These are phyloP conservation scores for Sebastes hubbsi DNA, from an alignment of 2,797 vertebrate species.

Conservation along the genomic window DNA sequence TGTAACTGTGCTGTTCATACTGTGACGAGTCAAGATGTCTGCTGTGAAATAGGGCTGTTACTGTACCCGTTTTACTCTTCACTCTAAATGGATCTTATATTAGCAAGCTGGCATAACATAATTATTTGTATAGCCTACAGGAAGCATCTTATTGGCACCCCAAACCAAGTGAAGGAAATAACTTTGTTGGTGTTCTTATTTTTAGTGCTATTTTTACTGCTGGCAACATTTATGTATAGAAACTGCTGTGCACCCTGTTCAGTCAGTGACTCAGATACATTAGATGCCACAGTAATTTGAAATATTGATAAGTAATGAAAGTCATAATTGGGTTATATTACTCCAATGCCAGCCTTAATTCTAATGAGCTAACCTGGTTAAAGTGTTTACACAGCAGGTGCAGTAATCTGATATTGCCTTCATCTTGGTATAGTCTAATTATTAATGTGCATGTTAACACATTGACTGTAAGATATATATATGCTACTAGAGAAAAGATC, in stretches of 20 bases:
- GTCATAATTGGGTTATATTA: neutral
- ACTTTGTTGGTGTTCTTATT: neutral
- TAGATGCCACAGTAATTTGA: neutral
- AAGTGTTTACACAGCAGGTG: conserved; percentile 2
- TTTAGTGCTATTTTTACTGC: too few relatives aligned
- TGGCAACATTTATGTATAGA: neutral
- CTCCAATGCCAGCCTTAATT: neutral
- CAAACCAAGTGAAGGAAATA: neutral
- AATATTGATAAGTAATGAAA: neutral
- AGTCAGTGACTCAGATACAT: neutral
- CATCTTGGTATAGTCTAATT: neutral
- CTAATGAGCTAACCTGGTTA: neutral
- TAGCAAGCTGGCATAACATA: neutral
- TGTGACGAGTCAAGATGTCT: neutral
- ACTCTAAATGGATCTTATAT: neutral
- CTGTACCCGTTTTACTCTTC: too few relatives aligned
- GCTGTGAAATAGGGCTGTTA: neutral
- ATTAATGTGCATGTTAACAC: neutral
- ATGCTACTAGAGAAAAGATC: neutral
- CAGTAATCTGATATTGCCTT: neutral
- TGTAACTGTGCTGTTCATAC: neutral
- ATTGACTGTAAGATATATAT: neutral
- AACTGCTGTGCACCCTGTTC: neutral
- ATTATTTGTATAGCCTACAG: neutral
- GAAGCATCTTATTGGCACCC: neutral